A percentile compares a stretch with the other conserved stretches of the same genome.
phyloP scores from a whole-genome alignment of 2,888 invertebrate species.

The Eupeodes latifasciatus region DNA sequence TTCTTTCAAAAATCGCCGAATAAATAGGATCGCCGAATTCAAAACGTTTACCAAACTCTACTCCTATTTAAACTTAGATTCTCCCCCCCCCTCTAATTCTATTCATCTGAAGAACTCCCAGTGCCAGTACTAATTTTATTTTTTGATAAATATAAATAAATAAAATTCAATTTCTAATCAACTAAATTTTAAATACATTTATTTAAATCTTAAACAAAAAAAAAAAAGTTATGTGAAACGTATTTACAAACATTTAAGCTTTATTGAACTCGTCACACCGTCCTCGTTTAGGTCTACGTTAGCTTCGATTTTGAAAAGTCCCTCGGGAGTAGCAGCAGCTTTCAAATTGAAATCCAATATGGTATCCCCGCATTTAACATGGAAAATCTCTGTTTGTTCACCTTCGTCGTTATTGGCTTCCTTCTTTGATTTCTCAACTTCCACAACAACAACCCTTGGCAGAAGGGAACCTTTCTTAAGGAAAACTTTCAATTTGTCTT shows the following conservation, averaged over 20 bases:
- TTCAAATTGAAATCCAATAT: conserved; percentile 79
- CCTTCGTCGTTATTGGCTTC: conserved; percentile 77
- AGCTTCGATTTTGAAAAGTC: conserved; percentile 81
- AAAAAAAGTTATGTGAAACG: conserved; percentile 5
- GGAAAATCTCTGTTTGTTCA: conserved; percentile 78
- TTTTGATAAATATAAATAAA: background rate
- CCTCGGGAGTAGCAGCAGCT: conserved; percentile 79
- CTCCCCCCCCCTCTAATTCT: too few species aligned
- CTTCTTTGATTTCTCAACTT: conserved; percentile 79
- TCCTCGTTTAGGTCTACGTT: conserved; percentile 78
- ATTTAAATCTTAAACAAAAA: conserved; percentile 66
- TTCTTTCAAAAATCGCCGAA: too few species aligned
- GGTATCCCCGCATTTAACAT: conserved; percentile 79
- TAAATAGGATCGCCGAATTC: too few species aligned
- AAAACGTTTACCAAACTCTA: too few species aligned
- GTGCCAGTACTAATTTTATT: background rate
- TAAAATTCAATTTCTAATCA: conserved; percentile 8
- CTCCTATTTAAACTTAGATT: too few species aligned
- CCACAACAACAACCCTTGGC: conserved; percentile 80
- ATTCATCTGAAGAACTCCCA: background rate
- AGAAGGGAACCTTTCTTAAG: conserved; percentile 81
- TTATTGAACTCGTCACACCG: conserved; percentile 55
- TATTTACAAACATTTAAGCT: conserved; percentile 68
- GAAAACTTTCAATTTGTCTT: conserved; percentile 80
- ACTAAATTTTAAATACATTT: conserved; percentile 70